phyloP scores from a whole-genome alignment of 2,888 invertebrate species.

The Caenorhabditis macrosperma region DNA sequence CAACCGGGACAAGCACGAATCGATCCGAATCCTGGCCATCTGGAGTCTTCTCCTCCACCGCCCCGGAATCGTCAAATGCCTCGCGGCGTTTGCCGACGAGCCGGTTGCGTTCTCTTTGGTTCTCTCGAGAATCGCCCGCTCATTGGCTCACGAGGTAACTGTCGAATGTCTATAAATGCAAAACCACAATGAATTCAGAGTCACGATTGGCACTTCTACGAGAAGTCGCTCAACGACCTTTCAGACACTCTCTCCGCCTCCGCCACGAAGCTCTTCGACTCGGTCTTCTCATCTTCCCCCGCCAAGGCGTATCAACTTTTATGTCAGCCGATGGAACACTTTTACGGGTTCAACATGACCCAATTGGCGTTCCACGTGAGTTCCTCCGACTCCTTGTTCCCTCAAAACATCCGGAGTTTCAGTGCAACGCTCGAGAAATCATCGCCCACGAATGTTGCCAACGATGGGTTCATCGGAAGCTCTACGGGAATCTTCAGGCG shows the following conservation, averaged over 20 bases:
- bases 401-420: neutral
- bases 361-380: constrained; percentile 76
- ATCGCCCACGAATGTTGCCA: constrained; percentile 83
- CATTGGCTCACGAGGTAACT: constrained; percentile 69
- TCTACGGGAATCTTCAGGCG: constrained; percentile 78
- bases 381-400: neutral
- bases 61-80: constrained; percentile 71
- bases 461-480: constrained; percentile 82
- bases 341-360: constrained; percentile 70
- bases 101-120: constrained; percentile 74
- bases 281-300: constrained; percentile 60
- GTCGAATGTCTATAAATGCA: too few relatives aligned
- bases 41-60: constrained; percentile 76
- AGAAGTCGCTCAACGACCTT: constrained; percentile 68
- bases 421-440: constrained; percentile 78
- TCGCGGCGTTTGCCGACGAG: constrained; percentile 75
- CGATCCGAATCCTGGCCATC: constrained; percentile 67
- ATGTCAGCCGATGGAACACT: constrained; percentile 71
- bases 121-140: constrained; percentile 70
- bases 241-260: constrained; percentile 63
- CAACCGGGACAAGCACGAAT: constrained; percentile 63
- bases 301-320: constrained; percentile 74
- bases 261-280: constrained; percentile 67
- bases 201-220: constrained; percentile 78
- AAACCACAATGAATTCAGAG: constrained; percentile 51